Percentiles rank a stretch among this genome's conserved stretches.
phyloP scores from a whole-genome alignment of 2,797 vertebrate species.

The Phoeniculus purpureus region DNA sequence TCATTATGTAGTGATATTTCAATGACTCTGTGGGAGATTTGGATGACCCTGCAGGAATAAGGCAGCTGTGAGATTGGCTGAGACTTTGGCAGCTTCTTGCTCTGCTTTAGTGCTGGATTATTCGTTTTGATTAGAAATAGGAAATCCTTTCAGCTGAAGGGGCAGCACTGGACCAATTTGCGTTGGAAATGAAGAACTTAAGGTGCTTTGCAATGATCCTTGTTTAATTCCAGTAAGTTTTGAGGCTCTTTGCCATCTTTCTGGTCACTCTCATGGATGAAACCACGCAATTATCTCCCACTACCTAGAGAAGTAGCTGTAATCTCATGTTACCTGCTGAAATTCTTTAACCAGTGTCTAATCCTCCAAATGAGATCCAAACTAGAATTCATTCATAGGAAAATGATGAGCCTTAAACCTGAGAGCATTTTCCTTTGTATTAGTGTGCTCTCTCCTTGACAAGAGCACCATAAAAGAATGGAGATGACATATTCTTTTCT shows the following conservation, averaged over 20 bases:
- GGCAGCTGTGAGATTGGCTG: background rate
- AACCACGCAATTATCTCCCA: background rate
- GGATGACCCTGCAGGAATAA: conserved; percentile 30
- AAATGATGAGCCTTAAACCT: background rate
- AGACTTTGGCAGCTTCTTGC: conserved; percentile 10
- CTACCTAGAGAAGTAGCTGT: background rate
- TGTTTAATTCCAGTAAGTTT: background rate
- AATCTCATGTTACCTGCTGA: background rate
- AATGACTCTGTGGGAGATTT: conserved; percentile 33
- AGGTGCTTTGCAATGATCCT: background rate
- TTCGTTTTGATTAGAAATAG: conserved; percentile 24
- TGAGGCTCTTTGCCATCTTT: background rate
- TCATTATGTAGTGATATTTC: conserved; percentile 57
- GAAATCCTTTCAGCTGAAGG: conserved; percentile 3
- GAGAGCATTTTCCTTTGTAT: background rate
- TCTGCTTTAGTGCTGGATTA: background rate
- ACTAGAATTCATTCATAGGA: background rate
- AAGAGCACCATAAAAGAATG: background rate
- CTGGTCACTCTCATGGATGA: background rate
- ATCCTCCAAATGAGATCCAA: background rate
- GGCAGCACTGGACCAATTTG: background rate
- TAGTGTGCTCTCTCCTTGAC: background rate
- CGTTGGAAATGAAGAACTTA: background rate
- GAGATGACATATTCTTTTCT: background rate
- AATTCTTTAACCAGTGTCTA: background rate